Evolutionary conservation across 2,797 vertebrate species (phyloP), one percentile per base, ranked within the genome.

Genomic region (Neopelma chrysocephalum): DNA sequence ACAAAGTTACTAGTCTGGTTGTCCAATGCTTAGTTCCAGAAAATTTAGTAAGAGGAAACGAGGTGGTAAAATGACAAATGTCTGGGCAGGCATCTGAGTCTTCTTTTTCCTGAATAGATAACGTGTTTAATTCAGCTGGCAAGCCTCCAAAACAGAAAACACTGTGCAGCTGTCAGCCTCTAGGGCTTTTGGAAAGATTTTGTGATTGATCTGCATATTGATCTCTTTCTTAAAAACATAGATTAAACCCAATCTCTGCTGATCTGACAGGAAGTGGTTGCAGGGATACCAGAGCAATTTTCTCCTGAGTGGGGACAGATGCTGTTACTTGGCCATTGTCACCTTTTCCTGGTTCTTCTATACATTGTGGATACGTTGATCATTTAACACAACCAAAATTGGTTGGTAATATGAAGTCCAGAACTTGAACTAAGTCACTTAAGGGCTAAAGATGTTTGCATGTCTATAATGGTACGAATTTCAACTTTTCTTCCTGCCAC

Each of bases 111-210:
- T 60, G 60, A 77, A 43, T 31, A 90, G 65, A 42, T 91, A 89
- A 91, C 36, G 7, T 4, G 2, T 51, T 86, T 88, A 86, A 85
- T 64, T 82, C n/a, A 82, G 34, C 64, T 87, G 91, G 90, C 64
- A 71, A 50, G 27, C 8, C 29, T 68, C 18, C 45, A 82, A 45
- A 80, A 32, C 50, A 82, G 45, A 61, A 80, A 73, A 56, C 12
- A 64, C 18, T 9, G 17, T 58, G 86, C 96, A 97, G 88, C 80
- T 96, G 91, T 87, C 47, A 81, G 68, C 96, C 94, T 66, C 19
- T 2, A 65, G 81, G 87, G 71, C 75, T 71, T 93, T 82, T 47
- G 72, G 81, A 87, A 85, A 81, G 75, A 61, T 57, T 61, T 31
- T 75, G 75, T 78, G 20, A 71, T 53, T 76, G 42, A 83, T 83